Evolutionary conservation across 2,797 vertebrate genomes (phyloP), one percentile per base, ranked within the genome.

Genomic region (Simalia tracyae): DNA sequence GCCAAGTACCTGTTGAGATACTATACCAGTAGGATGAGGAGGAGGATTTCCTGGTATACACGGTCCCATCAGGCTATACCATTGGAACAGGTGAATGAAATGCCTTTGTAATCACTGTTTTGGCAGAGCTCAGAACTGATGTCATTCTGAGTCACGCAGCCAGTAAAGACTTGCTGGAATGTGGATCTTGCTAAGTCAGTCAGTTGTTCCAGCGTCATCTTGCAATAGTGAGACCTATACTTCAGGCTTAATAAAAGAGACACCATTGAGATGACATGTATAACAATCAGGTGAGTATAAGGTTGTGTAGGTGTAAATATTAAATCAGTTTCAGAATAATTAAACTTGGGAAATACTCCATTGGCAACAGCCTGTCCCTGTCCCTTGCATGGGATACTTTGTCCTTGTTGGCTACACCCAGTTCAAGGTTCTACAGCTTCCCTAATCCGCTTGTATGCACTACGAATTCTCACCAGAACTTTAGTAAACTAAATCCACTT

Each of bases 151-250:
- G 66, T 63, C 84, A 84, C 59, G 22, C 19, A 42, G 59, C 46
- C 91, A 91, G 86, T 68, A 72, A 72, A 89, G 26, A 1, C 57
- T 92, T 68, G 88, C 84, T 60, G 84, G 84, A 61, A 90, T 87
- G 92, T 28, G n/a, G 24, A 87, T 31, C 89, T 89, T 61, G 84
- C 57, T 36, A 24, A 92, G 28, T 36, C 66, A 92, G 28, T 54
- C 66, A 61, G 46, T 28, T 61, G 84, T 92, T 76, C 64, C 91
- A 86, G 56, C 57, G 46, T 54, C 84, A 61, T 76, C 64, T 86
- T 90, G 64, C 57, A 84, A 54, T 31, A 76, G 84, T 9, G 22
- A 76, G 6, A 3, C 3, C 76, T 86, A 56, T 50, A 63, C 2
- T 26, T 68, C 22, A 15, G 5, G 46, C 12, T 42, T 76, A 31